Conservation (phyloP, 2,888 invertebrate genomes). For the Loripinus fragilis region DNA sequence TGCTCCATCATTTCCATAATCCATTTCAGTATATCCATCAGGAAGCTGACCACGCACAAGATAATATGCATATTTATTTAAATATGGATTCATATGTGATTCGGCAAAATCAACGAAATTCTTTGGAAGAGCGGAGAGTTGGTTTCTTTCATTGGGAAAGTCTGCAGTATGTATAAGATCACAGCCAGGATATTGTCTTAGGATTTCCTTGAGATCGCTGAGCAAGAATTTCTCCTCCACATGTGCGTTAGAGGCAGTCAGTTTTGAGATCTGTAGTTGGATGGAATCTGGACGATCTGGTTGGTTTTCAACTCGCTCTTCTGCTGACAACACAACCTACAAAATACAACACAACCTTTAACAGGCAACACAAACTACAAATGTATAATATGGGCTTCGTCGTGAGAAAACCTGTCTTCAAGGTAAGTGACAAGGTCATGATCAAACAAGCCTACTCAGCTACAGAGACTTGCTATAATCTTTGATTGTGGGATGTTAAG, state of each 20-base stretch:
- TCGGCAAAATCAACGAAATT: constrained; percentile 70
- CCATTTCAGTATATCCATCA: constrained; percentile 39
- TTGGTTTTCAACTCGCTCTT: constrained; percentile 87
- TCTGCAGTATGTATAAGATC: constrained; percentile 86
- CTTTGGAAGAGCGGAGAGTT: constrained; percentile 67
- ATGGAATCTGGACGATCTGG: constrained; percentile 95
- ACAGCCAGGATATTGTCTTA: constrained; percentile 91
- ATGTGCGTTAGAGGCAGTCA: constrained; percentile 89
- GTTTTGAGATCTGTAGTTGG: constrained; percentile 92
- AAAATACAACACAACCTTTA: too few species aligned
- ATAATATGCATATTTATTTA: constrained; percentile 69
- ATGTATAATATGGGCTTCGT: too few species aligned
- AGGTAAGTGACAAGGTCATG: too few species aligned
- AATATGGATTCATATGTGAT: constrained; percentile 72
- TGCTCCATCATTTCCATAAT: constrained; percentile 46
- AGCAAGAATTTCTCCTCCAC: constrained; percentile 85
- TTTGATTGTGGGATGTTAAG: too few species aligned
- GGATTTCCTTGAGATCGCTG: constrained; percentile 91
- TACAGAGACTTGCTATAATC: too few species aligned
- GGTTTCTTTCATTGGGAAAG: constrained; percentile 71
- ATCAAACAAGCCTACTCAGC: too few species aligned
- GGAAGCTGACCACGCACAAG: constrained; percentile 49
- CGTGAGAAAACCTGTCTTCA: too few species aligned
- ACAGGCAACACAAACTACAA: too few species aligned
- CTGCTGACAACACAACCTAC: constrained; percentile 91